Base-by-base conservation (phyloP, 2,797 vertebrate species). In the Lepus townsendii region DNA sequence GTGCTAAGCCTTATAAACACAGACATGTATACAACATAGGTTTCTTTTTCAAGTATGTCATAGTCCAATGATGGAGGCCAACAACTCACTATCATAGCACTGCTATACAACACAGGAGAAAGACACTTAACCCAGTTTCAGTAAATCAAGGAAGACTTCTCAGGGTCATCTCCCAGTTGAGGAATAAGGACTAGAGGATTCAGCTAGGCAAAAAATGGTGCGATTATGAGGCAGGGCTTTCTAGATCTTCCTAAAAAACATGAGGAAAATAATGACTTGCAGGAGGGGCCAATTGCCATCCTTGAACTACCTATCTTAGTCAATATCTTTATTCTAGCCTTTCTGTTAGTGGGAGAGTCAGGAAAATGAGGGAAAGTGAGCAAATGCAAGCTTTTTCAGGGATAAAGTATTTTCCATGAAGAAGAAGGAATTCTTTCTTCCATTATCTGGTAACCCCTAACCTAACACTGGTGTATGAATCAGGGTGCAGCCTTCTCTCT, bases 1-100 rank as follows among this genome's bases (percentile, higher is more conserved):
- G 60, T 90, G 10, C 42, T 71, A 72, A 87, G 63, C 22, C 3
- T 93, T 94, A 30, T 32, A 96, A 88, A 78, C 88, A 20, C 16
- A 71, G 24, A 73, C 30, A 66, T 72, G 11, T 63, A 57, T 62
- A 77, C 83, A 42, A 83, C 10, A 16, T 32, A 12, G 0, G 7
- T 0, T 12, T 65, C 78, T 63, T 77, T 69, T 71, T 62, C 1
- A 63, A 83, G 68, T 80, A 79, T 20, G 71, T 78, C 30, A 52
- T 13, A 79, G 13, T 60, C 9, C 30, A 73, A 2, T 47, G 9
- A 78, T 5, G 16, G 27, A 82, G 27, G 17, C 10, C 75, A 60
- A 52, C 16, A 52, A 72, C 83, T 68, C n/a, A 19, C 7, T 94
- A 22, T 68, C 30, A 68, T 4, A 75, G 11, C 22, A 19, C 6